Evolutionary conservation across 2,797 vertebrate species (phyloP).

Genomic region (Ara ararauna): DNA sequence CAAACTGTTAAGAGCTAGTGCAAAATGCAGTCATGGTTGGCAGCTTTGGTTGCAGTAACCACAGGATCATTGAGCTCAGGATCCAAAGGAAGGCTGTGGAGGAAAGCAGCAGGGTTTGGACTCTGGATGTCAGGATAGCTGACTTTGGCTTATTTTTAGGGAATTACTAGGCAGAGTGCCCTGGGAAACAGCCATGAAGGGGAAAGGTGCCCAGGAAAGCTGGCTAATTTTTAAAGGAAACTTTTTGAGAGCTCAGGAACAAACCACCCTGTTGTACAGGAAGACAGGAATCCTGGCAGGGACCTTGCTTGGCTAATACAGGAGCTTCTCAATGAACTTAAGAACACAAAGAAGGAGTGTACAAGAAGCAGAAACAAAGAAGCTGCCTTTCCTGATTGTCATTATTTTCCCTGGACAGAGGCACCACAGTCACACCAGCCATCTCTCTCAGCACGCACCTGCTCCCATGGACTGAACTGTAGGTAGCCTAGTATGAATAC

Average conservation of each 20-base stretch:
- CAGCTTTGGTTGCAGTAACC: background rate
- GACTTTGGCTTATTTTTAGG: constrained; percentile 30
- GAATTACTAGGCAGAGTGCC: background rate
- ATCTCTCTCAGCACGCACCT: background rate
- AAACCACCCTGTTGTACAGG: constrained; percentile 7
- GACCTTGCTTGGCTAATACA: background rate
- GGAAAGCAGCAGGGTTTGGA: background rate
- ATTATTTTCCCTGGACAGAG: background rate
- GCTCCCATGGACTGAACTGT: background rate
- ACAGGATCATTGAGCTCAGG: background rate
- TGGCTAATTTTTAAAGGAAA: constrained; percentile 45
- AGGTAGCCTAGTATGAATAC: background rate
- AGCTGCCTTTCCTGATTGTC: background rate
- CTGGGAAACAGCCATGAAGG: constrained; percentile 37
- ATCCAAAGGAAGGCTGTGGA: background rate
- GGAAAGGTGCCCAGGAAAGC: constrained; percentile 43
- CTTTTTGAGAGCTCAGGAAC: background rate
- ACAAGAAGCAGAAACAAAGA: background rate
- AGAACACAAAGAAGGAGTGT: background rate
- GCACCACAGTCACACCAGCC: background rate
- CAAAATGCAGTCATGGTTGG: background rate
- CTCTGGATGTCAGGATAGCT: background rate
- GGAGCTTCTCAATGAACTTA: constrained; percentile 23
- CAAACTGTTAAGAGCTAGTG: background rate
- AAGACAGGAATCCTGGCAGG: constrained; percentile 4